A percentile compares a stretch with the other conserved stretches of the same genome.
phyloP scores from a whole-genome alignment of 2,797 vertebrate genomes.

The Todus mexicanus region DNA sequence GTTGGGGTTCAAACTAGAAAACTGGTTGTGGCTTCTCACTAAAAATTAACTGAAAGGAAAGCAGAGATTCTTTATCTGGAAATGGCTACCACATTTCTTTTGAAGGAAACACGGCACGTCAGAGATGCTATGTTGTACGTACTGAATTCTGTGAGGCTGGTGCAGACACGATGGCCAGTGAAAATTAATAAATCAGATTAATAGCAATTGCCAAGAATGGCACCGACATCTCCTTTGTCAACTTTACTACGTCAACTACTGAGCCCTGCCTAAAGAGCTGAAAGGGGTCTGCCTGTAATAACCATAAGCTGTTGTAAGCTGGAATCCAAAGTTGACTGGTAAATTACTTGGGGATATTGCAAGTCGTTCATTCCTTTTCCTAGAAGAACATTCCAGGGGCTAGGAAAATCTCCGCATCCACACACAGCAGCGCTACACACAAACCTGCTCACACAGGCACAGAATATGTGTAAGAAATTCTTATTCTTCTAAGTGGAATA shows the following conservation, averaged over 20 bases:
- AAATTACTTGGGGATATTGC: not conserved
- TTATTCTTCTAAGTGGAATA: not conserved
- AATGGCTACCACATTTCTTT: not conserved
- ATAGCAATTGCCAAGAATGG: not conserved
- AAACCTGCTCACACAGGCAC: not conserved
- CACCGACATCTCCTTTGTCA: not conserved
- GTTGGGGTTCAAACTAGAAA: not conserved
- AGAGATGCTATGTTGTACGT: accelerated
- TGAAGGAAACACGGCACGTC: not conserved
- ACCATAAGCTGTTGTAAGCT: not conserved
- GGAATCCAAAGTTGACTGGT: not conserved
- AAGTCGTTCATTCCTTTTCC: not conserved
- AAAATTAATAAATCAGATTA: not conserved
- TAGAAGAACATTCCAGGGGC: not conserved
- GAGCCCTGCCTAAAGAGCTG: not conserved
- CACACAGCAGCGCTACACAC: not conserved
- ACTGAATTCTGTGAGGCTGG: not conserved
- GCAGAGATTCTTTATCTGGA: not conserved
- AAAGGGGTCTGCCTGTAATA: not conserved
- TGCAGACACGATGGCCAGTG: accelerated
- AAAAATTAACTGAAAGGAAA: not conserved
- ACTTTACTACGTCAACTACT: not conserved
- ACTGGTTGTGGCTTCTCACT: not conserved
- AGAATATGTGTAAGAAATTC: not conserved
- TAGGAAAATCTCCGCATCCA: not conserved